Evolutionary conservation across 64 coral and sea anemone species (phyloP), one percentile per base, ranked within the genome.

Genomic region (Montipora capricornis): DNA sequence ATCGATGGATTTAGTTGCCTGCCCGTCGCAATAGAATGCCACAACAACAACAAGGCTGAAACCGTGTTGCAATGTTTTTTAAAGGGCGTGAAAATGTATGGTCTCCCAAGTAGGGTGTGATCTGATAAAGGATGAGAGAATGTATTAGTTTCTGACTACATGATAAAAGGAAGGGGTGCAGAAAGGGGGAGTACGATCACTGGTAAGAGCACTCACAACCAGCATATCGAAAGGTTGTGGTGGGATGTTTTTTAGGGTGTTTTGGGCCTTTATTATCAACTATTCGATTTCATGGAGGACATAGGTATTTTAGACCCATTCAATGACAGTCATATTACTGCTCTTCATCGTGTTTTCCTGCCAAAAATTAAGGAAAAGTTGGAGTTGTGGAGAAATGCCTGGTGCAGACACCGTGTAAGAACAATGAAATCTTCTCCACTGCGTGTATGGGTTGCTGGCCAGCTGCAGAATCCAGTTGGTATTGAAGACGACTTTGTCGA

Each of bases 181-280:
- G 44, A 73, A 20, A 73, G 84, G 69, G 46, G 68, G 12, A 87
- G 61, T 70, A 50, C 70, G 61, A 71, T 87, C 49, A 71, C 83
- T 19, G 26, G 83, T 17, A 86, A 86, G 48, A 77, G 70, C n/a
- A 89, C 84, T 5, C 73, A 89, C 59, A 89, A 77, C 20, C 70
- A 89, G 75, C 71, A 73, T 55, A 89, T 89, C 12, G 87, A 89
- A 77, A 52, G 87, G 49, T 73, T 89, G 8, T 89, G 87, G 87
- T 26, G 73, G 17, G 87, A 89, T 47, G 71, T 89, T 22, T 89
- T 55, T 89, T 22, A 89, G 73, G 87, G 87, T 12, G 60, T 64
- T 64, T 64, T 64, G 60, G 4, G 60, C 13, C 60, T 64, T 64
- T 64, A 64, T 64, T 64, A 64, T 64, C 8, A 64, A 12, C 13